phyloP scores from a whole-genome alignment of 2,797 vertebrate species.

The Channallabes apus region DNA sequence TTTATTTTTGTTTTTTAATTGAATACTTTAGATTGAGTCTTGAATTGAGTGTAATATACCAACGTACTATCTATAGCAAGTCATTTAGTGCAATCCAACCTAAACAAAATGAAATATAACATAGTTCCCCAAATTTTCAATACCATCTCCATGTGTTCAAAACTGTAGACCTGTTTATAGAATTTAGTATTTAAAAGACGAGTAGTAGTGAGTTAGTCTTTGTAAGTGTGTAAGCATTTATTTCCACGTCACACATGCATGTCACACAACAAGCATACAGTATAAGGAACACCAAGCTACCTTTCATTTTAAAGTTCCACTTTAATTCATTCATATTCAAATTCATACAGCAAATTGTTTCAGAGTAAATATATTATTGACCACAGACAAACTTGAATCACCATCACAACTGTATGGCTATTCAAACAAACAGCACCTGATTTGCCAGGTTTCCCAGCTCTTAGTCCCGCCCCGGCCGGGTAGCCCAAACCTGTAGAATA shows the following conservation, averaged over 20 bases:
- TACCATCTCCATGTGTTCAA: background rate
- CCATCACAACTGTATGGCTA: constrained; percentile 27
- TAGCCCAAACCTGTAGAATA: constrained; percentile 48
- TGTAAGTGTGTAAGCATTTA: constrained; percentile 7
- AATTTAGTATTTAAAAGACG: background rate
- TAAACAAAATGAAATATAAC: background rate
- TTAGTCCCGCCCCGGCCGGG: constrained; percentile 45
- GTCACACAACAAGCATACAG: constrained; percentile 31
- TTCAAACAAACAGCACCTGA: constrained; percentile 49
- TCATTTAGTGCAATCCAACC: background rate
- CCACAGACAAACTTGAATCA: constrained; percentile 37
- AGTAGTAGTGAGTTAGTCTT: constrained; percentile 12
- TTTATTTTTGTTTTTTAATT: background rate
- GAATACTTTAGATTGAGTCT: background rate
- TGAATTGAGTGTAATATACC: background rate
- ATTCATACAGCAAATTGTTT: constrained; percentile 43
- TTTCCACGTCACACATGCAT: background rate
- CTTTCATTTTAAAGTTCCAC: constrained; percentile 40
- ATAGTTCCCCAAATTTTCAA: background rate
- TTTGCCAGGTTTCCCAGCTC: constrained; percentile 52
- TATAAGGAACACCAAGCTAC: constrained; percentile 46
- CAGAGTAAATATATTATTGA: constrained; percentile 40
- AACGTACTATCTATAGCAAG: background rate
- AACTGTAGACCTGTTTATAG: background rate
- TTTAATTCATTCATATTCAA: constrained; percentile 43